Percentiles rank a stretch among this genome's conserved stretches.
phyloP scores from a whole-genome alignment of 2,113 vertebrate species.

The Isichthys henryi region DNA sequence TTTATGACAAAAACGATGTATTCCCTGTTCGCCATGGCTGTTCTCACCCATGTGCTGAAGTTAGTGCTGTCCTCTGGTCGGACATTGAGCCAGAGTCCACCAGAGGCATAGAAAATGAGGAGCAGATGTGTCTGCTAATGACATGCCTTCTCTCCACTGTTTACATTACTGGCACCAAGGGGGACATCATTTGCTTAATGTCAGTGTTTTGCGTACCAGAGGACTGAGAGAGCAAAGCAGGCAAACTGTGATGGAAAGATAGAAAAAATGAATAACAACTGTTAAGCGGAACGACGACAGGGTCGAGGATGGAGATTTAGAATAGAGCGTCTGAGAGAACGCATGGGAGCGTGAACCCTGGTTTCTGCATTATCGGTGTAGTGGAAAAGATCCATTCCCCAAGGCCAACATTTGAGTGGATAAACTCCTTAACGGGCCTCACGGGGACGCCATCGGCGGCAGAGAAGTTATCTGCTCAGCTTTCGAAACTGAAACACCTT shows the following conservation, averaged over 20 bases:
- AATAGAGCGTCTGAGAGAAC: not conserved
- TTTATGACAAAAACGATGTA: not conserved
- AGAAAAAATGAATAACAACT: constrained; percentile 60
- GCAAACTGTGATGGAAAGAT: constrained; percentile 27
- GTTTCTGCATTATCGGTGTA: not conserved
- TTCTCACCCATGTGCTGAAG: not conserved
- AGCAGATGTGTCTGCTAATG: constrained; percentile 62
- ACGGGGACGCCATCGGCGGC: not conserved
- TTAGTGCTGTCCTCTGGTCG: not conserved
- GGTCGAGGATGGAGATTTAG: not conserved
- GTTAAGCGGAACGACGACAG: not conserved
- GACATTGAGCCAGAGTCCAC: not conserved
- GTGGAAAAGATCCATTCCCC: not conserved
- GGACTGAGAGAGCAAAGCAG: not conserved
- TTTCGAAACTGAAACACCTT: not conserved
- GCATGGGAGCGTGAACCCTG: not conserved
- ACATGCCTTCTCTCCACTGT: constrained; percentile 44
- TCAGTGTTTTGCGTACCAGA: constrained; percentile 35
- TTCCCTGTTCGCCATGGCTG: not conserved
- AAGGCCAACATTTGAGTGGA: not conserved
- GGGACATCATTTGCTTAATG: constrained; percentile 58
- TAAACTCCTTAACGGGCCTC: not conserved
- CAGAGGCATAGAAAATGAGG: constrained; percentile 46
- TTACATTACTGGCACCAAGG: constrained; percentile 54
- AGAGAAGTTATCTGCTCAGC: not conserved